Conservation (phyloP, 1,140 invertebrate species). For the Drosophila ercepeae region DNA sequence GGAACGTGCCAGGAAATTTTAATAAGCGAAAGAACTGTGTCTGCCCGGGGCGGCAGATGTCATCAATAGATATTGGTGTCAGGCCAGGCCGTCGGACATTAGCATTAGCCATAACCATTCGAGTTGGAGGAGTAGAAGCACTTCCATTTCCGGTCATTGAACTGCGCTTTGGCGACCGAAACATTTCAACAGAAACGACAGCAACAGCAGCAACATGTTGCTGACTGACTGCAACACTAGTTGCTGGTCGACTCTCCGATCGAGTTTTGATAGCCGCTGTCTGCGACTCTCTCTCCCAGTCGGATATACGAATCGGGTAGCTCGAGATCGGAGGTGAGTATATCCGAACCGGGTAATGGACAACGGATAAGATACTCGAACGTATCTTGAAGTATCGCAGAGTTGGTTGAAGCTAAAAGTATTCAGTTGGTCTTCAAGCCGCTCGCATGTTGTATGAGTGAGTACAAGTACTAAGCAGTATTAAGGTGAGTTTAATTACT, state of each 20-base stretch:
- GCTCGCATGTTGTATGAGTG: no score
- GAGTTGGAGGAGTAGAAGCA: slow-evolving; percentile 50
- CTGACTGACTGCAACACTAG: slow-evolving; percentile 16
- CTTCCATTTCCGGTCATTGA: slow-evolving; percentile 3
- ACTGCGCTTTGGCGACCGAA: slow-evolving; percentile 35
- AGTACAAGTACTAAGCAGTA: no score
- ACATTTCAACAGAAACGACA: neutral
- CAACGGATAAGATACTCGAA: slow-evolving; percentile 19
- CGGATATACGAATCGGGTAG: neutral
- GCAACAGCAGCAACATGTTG: slow-evolving; percentile 29
- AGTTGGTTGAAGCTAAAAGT: neutral
- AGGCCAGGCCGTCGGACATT: slow-evolving; percentile 27
- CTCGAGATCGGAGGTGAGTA: no score
- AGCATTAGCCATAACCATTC: slow-evolving; percentile 55
- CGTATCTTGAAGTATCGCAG: neutral
- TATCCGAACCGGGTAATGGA: neutral
- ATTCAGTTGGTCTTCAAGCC: neutral
- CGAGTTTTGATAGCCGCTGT: slow-evolving; percentile 64
- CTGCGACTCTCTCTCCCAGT: neutral
- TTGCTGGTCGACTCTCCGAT: slow-evolving; percentile 52
- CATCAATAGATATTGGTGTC: slow-evolving; percentile 65
- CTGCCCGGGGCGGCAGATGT: slow-evolving; percentile 43
- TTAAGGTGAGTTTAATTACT: no score
- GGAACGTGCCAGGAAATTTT: slow-evolving; percentile 73
- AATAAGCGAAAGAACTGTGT: slow-evolving; percentile 75